These are phyloP conservation scores for Scaptodrosophila latifasciaeformis DNA, from an alignment of 2,888 invertebrate genomes.

Conservation along the genomic window DNA sequence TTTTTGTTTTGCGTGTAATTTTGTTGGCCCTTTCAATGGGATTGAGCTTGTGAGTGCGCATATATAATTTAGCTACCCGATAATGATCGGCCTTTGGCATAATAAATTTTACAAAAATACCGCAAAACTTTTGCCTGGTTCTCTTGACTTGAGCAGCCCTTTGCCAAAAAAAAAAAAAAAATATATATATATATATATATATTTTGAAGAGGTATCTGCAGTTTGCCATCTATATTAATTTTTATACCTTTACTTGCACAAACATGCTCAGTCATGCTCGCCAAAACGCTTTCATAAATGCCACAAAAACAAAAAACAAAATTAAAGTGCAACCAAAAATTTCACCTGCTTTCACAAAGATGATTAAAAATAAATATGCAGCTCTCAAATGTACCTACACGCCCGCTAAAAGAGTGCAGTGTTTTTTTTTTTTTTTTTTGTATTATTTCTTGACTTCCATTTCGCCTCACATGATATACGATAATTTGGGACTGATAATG, in stretches of 20 bases:
- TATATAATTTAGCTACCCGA: conserved; percentile 72
- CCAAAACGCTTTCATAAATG: conserved; percentile 65
- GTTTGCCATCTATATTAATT: conserved; percentile 70
- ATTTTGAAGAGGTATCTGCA: conserved; percentile 46
- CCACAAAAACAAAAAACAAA: conserved; percentile 25
- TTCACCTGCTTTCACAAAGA: conserved; percentile 73
- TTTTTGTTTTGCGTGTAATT: background rate
- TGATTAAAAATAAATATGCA: conserved; percentile 70
- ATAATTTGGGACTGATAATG: conserved; percentile 70
- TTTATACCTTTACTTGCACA: conserved; percentile 45
- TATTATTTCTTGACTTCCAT: conserved; percentile 16
- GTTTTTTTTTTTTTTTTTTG: too few relatives aligned
- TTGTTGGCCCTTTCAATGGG: conserved; percentile 53
- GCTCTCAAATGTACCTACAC: conserved; percentile 26
- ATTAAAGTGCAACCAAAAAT: too few relatives aligned
- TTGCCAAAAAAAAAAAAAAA: too few relatives aligned
- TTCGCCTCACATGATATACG: conserved; percentile 60
- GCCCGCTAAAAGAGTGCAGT: conserved; percentile 41
- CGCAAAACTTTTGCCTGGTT: conserved; percentile 31
- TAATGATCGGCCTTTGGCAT: conserved; percentile 71
- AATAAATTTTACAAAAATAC: conserved; percentile 60
- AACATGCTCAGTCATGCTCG: conserved; percentile 52
- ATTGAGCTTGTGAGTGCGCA: conserved; percentile 61
- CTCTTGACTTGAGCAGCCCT: conserved; percentile 1
- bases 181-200: too few relatives aligned